Percentiles rank a stretch among this genome's conserved stretches.
Conservation (phyloP, 2,888 invertebrate species). For the Crepidodera aurea region DNA sequence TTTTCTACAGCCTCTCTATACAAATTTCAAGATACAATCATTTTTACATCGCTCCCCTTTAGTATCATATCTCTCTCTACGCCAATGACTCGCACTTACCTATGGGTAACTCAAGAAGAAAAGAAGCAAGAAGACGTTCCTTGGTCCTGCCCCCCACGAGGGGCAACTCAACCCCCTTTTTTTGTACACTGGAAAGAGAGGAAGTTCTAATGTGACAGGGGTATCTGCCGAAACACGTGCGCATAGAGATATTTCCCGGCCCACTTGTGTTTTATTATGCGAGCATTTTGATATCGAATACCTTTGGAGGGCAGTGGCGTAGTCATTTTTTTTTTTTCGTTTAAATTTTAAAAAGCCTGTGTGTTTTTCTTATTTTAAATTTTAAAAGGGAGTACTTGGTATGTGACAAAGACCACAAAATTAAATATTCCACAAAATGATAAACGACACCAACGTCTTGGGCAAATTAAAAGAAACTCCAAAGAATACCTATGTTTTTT, state of each 20-base stretch:
- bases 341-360: too few relatives aligned
- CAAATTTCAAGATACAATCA: too few relatives aligned
- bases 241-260: slow-evolving; percentile 49
- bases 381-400: too few relatives aligned
- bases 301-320: slow-evolving; percentile 29
- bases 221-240: slow-evolving; percentile 59
- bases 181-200: slow-evolving; percentile 52
- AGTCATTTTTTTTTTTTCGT: slow-evolving; percentile 4
- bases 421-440: too few relatives aligned
- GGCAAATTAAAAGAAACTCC: too few relatives aligned
- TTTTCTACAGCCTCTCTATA: too few relatives aligned
- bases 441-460: too few relatives aligned
- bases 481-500: too few relatives aligned
- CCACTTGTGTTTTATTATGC: slow-evolving; percentile 47
- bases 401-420: too few relatives aligned
- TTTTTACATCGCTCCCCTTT: too few relatives aligned
- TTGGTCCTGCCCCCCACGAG: slow-evolving; percentile 24
- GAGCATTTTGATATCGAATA: slow-evolving; percentile 34
- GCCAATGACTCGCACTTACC: neutral
- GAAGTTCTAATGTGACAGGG: slow-evolving; percentile 59
- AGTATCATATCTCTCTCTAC: too few relatives aligned
- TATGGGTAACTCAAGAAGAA: slow-evolving; percentile 5
- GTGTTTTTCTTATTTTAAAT: too few relatives aligned
- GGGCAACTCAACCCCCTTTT: slow-evolving; percentile 44
- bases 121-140: slow-evolving; percentile 34